These are phyloP conservation scores for Seriola dumerili DNA, from an alignment of 2,113 vertebrate genomes.

Conservation along the genomic window DNA sequence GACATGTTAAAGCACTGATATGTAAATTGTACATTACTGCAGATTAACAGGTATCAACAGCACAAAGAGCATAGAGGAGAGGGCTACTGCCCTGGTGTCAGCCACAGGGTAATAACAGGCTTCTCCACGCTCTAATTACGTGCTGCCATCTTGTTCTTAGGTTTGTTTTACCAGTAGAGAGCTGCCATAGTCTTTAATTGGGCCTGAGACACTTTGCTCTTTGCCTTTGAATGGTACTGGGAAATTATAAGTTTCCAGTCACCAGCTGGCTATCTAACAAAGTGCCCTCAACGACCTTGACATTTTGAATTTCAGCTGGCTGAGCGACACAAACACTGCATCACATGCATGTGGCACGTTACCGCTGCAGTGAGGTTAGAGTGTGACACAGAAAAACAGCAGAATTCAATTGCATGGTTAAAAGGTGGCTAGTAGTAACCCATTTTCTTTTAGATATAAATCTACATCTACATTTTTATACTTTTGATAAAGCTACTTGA, in stretches of 20 bases:
- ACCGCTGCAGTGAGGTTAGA: neutral
- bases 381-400: neutral
- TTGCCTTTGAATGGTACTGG: neutral
- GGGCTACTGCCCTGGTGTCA: neutral
- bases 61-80: slow-evolving; percentile 9
- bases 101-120: slow-evolving; percentile 36
- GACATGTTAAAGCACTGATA: neutral
- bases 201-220: neutral
- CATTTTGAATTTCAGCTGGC: slow-evolving; percentile 34
- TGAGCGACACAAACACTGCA: slow-evolving; percentile 4
- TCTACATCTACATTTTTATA: neutral
- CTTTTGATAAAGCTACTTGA: too few species aligned
- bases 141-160: slow-evolving; percentile 37
- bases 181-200: slow-evolving; percentile 24
- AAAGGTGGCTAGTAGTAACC: neutral
- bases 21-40: neutral
- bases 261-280: slow-evolving; percentile 16
- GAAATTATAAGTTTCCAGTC: slow-evolving; percentile 8
- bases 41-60: neutral
- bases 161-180: slow-evolving; percentile 29
- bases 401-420: neutral
- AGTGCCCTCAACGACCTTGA: slow-evolving; percentile 30
- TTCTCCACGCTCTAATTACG: slow-evolving; percentile 55
- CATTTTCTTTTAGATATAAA: too few species aligned
- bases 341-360: neutral